Conservation (phyloP, 2,888 invertebrate genomes). For the Alloscopus bannaensis region DNA sequence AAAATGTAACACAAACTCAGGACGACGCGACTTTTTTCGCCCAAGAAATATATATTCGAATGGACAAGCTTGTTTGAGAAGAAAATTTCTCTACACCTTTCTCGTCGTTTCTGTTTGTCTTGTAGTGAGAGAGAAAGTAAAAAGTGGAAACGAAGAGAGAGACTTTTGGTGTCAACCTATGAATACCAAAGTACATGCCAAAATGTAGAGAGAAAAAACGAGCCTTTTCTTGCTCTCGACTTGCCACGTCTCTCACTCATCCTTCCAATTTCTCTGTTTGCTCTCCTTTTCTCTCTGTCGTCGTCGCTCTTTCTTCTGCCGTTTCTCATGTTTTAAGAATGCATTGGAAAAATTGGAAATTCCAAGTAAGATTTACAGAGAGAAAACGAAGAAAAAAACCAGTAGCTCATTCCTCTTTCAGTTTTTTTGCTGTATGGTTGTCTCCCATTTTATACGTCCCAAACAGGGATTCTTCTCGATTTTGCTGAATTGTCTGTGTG, state of each 20-base stretch:
- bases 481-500: no score
- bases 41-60: constrained; percentile 9
- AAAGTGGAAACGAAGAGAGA: no score
- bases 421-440: no score
- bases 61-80: constrained; percentile 1
- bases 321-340: constrained; percentile 41
- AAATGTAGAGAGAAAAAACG: constrained; percentile 24
- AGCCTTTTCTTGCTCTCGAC: constrained; percentile 17
- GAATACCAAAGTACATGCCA: constrained; percentile 16
- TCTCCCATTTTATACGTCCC: no score
- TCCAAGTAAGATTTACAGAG: constrained; percentile 30
- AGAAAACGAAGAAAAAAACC: neutral
- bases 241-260: constrained; percentile 38
- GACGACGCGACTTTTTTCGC: no score
- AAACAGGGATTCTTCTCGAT: no score
- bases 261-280: constrained; percentile 9
- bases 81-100: neutral
- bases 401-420: neutral
- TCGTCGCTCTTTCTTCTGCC: neutral
- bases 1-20: no score
- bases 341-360: constrained; percentile 46
- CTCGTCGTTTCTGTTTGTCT: neutral
- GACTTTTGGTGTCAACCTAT: constrained; percentile 13
- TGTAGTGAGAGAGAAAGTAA: no score
- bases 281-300: constrained; percentile 7